Evolutionary conservation across 2,113 vertebrate genomes (phyloP).

Genomic region (Triplophysa dalaica): DNA sequence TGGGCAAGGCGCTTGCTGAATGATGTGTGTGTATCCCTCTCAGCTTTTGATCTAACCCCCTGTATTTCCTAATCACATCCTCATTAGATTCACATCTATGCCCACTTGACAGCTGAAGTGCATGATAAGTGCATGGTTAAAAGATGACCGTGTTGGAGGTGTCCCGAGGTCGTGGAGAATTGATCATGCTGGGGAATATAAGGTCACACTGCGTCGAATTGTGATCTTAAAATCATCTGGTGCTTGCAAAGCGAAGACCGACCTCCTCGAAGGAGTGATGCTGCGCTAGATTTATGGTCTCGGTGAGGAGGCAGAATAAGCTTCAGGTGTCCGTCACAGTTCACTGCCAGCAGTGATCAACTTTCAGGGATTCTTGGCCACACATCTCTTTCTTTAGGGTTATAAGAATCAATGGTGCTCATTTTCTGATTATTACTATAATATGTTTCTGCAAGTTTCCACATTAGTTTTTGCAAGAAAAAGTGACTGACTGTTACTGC

Average conservation of each 20-base stretch:
- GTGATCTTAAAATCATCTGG: slow-evolving; percentile 20
- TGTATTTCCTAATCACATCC: too few species aligned
- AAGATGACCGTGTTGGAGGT: not conserved
- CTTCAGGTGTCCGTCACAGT: slow-evolving; percentile 1
- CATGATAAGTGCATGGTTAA: too few species aligned
- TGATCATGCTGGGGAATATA: not conserved
- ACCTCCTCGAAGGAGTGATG: not conserved
- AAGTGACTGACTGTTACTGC: too few species aligned
- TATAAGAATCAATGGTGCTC: not conserved
- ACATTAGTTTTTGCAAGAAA: not conserved
- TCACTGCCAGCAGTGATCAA: not conserved
- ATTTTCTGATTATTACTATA: not conserved
- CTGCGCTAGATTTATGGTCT: slow-evolving; percentile 11
- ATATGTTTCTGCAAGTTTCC: not conserved
- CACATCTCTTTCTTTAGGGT: not conserved
- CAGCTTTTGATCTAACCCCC: too few species aligned
- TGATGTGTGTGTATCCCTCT: too few species aligned
- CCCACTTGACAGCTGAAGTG: too few species aligned
- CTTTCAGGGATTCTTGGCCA: not conserved
- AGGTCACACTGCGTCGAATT: slow-evolving; percentile 2
- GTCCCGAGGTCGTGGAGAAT: not conserved
- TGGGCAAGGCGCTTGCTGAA: too few species aligned
- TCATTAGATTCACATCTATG: too few species aligned
- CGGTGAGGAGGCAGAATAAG: slow-evolving; percentile 11
- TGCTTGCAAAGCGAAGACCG: not conserved